Evolutionary conservation across 1,140 invertebrate genomes (phyloP).

Genomic region (Bombus balteatus): DNA sequence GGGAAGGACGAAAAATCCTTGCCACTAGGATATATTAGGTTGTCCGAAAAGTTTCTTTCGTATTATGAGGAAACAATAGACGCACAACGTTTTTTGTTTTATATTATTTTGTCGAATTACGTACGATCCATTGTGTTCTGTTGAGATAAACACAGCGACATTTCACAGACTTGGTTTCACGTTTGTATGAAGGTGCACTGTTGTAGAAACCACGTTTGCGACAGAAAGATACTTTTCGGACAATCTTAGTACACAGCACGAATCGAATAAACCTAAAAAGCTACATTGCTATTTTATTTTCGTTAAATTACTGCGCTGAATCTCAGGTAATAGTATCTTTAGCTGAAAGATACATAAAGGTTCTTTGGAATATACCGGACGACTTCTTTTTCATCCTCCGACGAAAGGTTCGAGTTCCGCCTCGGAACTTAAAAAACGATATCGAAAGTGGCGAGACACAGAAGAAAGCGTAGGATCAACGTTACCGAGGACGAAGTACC

Average conservation of each 20-base stretch:
- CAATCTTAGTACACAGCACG: not conserved
- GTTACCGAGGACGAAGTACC: not conserved
- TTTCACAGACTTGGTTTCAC: too few relatives aligned
- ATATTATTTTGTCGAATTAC: too few relatives aligned
- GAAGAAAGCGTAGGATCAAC: not conserved
- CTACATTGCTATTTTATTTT: too few relatives aligned
- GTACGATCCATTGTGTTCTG: too few relatives aligned
- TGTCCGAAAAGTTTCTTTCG: too few relatives aligned
- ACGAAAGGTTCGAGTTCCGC: constrained; percentile 7
- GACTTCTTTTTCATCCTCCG: not conserved
- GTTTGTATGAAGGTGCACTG: accelerated
- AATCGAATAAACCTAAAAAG: not conserved
- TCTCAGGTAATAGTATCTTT: not conserved
- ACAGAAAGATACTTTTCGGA: too few relatives aligned
- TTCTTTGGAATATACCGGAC: not conserved
- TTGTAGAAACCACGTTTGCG: too few relatives aligned
- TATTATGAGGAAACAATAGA: too few relatives aligned
- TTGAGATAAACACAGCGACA: too few relatives aligned
- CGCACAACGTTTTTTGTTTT: too few relatives aligned
- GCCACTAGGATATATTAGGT: not conserved
- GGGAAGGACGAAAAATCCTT: not conserved
- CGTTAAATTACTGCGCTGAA: not conserved
- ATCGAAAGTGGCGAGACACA: not conserved
- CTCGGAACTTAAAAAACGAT: not conserved
- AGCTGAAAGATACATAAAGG: not conserved